Percentiles rank a stretch among this genome's conserved stretches.
phyloP scores from a whole-genome alignment of 2,888 invertebrate species.

The Ormyrus labotus region DNA sequence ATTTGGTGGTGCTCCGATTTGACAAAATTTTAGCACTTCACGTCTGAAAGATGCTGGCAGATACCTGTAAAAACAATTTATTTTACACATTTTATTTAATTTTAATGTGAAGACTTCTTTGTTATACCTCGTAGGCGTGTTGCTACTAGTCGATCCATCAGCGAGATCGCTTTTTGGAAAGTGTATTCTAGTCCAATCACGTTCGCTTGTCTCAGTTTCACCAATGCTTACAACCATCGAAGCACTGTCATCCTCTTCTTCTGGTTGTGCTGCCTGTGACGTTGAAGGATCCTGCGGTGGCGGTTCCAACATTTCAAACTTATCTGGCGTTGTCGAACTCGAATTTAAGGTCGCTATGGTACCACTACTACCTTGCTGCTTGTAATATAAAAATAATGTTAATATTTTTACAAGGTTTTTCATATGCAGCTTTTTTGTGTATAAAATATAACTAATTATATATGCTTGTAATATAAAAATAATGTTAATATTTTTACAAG shows the following conservation, averaged over 20 bases:
- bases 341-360: slow-evolving; percentile 68
- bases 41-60: slow-evolving; percentile 78
- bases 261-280: slow-evolving; percentile 64
- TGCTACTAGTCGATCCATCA: slow-evolving; percentile 60
- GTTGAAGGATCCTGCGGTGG: slow-evolving; percentile 65
- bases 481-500: slow-evolving; percentile 14
- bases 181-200: slow-evolving; percentile 76
- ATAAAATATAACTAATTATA: not conserved
- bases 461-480: not conserved
- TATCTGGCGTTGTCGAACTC: slow-evolving; percentile 72
- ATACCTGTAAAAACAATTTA: slow-evolving; percentile 69
- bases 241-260: slow-evolving; percentile 70
- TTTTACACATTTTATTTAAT: slow-evolving; percentile 5
- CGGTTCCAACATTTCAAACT: slow-evolving; percentile 71
- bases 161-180: slow-evolving; percentile 68
- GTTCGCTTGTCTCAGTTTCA: slow-evolving; percentile 72
- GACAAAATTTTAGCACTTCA: slow-evolving; percentile 77
- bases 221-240: slow-evolving; percentile 70
- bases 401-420: not conserved
- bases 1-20: slow-evolving; percentile 72
- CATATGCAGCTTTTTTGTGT: no score
- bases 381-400: slow-evolving; percentile 35
- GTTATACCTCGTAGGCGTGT: slow-evolving; percentile 60
- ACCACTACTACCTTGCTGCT: slow-evolving; percentile 63
- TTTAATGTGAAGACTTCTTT: not conserved